Evolutionary conservation across 2,113 vertebrate genomes (phyloP), one percentile per base, ranked within the genome.

Genomic region (Elachura formosa): DNA sequence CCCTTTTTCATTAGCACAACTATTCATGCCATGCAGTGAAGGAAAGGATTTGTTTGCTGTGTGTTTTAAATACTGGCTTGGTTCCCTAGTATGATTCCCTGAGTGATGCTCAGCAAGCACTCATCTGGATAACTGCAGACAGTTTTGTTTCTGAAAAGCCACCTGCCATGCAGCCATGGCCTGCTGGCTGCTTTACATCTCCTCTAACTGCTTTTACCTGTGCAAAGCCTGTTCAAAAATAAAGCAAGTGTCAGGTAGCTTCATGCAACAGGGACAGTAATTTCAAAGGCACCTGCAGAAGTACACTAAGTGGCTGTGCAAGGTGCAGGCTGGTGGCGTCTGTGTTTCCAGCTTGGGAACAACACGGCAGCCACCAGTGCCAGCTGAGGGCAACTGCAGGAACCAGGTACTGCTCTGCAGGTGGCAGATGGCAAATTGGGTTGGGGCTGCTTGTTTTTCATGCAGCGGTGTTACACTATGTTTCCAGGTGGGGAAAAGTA

Each of bases 381-480:
- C 45, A 31, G 46, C 45, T n/a, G 19, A 38, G 40, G 49, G 46
- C 5, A 6, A 2, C 24, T 2, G 0, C 25, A 33, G 51, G 20
- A 51, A 18, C 14, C 45, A 6, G 16, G 25, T 2, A 1, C 51
- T 33, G 25, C 64, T 55, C 56, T 72, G 62, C 31, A 13, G 54
- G 2, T 41, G 54, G 21, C 41, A 51, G 34, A 7, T 10, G 17
- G 51, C 8, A 38, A 9, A 36, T 11, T 56, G 14, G 24, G 33
- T 24, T n/a, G 51, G 51, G 90, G 49, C 61, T 43, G 52, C 61
- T 59, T 36, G 15, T 38, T 67, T 55, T 34, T 56, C 22, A 1
- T 20, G 28, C 33, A 6, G n/a, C 5, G 11, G 28, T 7, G n/a
- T 33, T 34, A 12, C 7, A 5, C 12, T n/a, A 0, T 17, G 12